Conservation (phyloP, 92 coral and sea anemone genomes). For the Scolanthus callimorphus region DNA sequence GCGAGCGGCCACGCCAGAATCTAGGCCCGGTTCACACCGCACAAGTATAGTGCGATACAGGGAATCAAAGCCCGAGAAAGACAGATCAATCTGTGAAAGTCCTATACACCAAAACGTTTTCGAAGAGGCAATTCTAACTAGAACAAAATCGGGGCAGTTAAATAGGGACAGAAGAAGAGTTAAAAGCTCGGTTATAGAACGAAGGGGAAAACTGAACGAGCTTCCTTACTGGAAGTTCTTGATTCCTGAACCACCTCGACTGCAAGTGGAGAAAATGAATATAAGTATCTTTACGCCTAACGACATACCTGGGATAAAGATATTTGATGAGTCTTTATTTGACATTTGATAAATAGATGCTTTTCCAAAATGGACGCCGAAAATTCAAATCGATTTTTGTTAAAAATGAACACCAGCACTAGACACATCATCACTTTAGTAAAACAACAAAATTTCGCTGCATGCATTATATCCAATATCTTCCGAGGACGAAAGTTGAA, state of each 20-base stretch:
- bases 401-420: no score
- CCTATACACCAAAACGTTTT: constrained; percentile 1
- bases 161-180: constrained; percentile 6
- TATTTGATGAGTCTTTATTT: constrained; percentile 88
- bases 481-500: no score
- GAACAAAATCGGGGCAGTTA: constrained; percentile 1
- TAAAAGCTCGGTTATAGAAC: constrained; percentile 16
- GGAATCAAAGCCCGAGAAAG: constrained; percentile 14
- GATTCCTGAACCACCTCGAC: constrained; percentile 90
- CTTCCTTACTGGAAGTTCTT: constrained; percentile 78
- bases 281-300: constrained; percentile 96
- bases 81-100: background rate
- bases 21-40: constrained; percentile 35
- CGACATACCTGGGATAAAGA: constrained; percentile 89
- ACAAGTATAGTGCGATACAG: constrained; percentile 43
- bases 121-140: constrained; percentile 17
- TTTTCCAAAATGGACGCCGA: no score
- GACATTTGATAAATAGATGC: no score
- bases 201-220: constrained; percentile 70
- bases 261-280: constrained; percentile 88
- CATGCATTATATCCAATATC: no score
- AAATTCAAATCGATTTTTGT: no score
- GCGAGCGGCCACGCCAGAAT: constrained; percentile 15
- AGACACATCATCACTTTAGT: no score
- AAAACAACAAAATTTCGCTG: no score